These are phyloP conservation scores for Acholoe squamosa DNA, from an alignment of 2,888 invertebrate species.

Conservation along the genomic window DNA sequence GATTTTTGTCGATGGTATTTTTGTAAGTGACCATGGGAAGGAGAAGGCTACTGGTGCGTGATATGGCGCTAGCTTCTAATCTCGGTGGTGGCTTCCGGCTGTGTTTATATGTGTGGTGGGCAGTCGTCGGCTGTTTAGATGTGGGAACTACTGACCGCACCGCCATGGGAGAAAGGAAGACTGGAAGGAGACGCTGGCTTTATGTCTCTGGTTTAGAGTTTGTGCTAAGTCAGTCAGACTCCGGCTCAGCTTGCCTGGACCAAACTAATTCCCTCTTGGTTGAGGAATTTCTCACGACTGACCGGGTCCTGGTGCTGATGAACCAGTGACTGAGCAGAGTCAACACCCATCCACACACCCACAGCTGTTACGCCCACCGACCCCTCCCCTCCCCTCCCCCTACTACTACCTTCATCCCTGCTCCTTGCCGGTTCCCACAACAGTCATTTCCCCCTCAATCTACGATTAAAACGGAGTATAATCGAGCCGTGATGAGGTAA, in stretches of 20 bases:
- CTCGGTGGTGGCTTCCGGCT: background rate
- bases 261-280: background rate
- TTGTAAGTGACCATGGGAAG: background rate
- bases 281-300: constrained; percentile 5
- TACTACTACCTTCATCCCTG: background rate
- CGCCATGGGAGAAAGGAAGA: too few relatives aligned
- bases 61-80: background rate
- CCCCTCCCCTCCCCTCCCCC: background rate
- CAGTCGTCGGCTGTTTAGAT: constrained; percentile 1
- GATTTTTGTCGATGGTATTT: constrained; percentile 15
- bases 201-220: background rate
- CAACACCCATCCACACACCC: constrained; percentile 13
- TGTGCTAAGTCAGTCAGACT: background rate
- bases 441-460: constrained; percentile 34
- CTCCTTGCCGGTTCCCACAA: background rate
- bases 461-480: constrained; percentile 35
- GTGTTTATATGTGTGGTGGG: background rate
- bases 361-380: background rate
- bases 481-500: constrained; percentile 57
- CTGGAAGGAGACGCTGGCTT: background rate
- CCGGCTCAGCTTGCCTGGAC: background rate
- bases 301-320: background rate
- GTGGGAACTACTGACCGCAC: background rate
- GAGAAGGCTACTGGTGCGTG: constrained; percentile 9
- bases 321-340: constrained; percentile 24